These are phyloP conservation scores for Cerastoderma edule DNA, from an alignment of 2,888 invertebrate genomes.

Conservation along the genomic window DNA sequence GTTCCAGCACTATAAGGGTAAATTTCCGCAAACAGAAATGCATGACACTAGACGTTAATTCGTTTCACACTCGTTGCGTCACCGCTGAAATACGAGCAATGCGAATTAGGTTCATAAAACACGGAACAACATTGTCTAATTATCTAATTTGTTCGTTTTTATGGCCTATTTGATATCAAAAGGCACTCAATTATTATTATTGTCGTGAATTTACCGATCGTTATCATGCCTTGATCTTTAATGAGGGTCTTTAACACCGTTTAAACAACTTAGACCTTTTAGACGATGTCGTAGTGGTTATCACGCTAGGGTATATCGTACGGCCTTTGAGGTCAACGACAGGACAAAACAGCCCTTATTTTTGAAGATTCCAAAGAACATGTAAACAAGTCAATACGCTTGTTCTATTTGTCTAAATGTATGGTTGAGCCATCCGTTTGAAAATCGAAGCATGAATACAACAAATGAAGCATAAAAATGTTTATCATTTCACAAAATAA, in stretches of 20 bases:
- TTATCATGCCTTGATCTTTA: conserved; percentile 29
- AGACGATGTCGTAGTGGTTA: conserved; percentile 18
- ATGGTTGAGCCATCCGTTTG: background rate
- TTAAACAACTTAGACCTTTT: conserved; percentile 28
- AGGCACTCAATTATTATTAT: conserved; percentile 30
- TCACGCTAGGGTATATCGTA: conserved; percentile 17
- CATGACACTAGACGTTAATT: conserved; percentile 22
- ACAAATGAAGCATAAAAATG: too few relatives aligned
- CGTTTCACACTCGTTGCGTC: conserved; percentile 16
- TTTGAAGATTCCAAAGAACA: too few relatives aligned
- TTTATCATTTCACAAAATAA: too few relatives aligned
- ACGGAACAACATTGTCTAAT: conserved; percentile 24
- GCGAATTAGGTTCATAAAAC: conserved; percentile 22
- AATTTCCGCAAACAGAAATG: conserved; percentile 19
- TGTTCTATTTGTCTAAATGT: too few relatives aligned
- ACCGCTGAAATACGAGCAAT: conserved; percentile 5
- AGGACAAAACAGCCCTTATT: conserved; percentile 6
- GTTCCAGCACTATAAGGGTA: background rate
- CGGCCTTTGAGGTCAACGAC: conserved; percentile 3
- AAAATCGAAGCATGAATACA: too few relatives aligned
- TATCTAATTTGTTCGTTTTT: conserved; percentile 34
- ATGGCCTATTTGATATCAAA: conserved; percentile 36
- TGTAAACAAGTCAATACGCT: too few relatives aligned
- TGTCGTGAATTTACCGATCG: conserved; percentile 28
- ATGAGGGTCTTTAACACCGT: conserved; percentile 31